phyloP scores from a whole-genome alignment of 2,797 vertebrate genomes.

The Cryptoblepharus egeriae region DNA sequence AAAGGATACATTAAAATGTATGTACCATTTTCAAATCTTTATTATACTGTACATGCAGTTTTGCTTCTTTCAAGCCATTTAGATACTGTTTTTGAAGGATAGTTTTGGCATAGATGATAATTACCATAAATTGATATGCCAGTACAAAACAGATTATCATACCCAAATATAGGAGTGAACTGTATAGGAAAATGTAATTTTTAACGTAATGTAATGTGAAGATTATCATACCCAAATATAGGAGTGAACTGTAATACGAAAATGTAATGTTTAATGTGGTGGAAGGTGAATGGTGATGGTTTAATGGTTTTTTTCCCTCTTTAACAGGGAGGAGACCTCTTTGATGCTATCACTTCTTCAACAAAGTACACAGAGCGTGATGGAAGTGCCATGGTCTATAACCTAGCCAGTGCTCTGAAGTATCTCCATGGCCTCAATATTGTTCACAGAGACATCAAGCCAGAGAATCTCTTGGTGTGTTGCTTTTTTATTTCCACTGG shows the following conservation, averaged over 20 bases:
- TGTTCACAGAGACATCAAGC: conserved; percentile 97
- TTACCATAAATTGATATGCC: not conserved
- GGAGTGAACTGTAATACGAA: not conserved
- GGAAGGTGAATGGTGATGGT: not conserved
- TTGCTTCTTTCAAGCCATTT: not conserved
- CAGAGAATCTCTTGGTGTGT: conserved; percentile 94
- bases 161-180: not conserved
- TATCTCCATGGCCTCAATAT: conserved; percentile 93
- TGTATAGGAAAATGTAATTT: not conserved
- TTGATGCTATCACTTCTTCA: conserved; percentile 96
- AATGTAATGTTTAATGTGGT: not conserved
- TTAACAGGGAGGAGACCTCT: conserved; percentile 93
- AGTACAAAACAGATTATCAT: not conserved
- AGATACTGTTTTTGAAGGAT: not conserved
- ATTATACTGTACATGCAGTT: not conserved
- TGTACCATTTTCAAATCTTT: no score
- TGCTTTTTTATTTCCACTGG: conserved; percentile 22
- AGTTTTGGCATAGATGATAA: not conserved
- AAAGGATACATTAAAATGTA: no score
- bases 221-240: not conserved
- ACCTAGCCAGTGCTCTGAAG: conserved; percentile 90
- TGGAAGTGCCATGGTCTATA: conserved; percentile 93
- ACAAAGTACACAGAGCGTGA: conserved; percentile 96
- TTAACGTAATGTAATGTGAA: no score
- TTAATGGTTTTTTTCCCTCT: not conserved